phyloP scores from a whole-genome alignment of 2,797 vertebrate genomes.

The Tapirus indicus region DNA sequence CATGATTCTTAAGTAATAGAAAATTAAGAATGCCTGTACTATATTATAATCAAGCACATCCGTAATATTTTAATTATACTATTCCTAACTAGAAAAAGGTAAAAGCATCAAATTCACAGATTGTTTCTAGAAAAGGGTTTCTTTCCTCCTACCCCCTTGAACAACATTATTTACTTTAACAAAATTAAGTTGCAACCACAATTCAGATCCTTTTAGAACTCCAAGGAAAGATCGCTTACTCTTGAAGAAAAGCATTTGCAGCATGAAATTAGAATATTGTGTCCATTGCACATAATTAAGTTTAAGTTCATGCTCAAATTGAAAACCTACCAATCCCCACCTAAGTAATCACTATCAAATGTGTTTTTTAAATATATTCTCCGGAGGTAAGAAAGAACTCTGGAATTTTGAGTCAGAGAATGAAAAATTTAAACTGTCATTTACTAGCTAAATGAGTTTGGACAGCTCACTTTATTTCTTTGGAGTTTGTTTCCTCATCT shows the following conservation, averaged over 20 bases:
- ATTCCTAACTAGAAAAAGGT: conserved; percentile 35
- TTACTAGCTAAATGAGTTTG: conserved; percentile 51
- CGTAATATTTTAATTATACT: conserved; percentile 47
- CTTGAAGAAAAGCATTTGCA: conserved; percentile 52
- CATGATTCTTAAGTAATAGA: conserved; percentile 21
- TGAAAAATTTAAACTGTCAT: conserved; percentile 47
- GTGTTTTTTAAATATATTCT: conserved; percentile 59
- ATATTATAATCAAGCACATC: conserved; percentile 39
- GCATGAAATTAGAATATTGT: conserved; percentile 56
- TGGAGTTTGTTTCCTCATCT: conserved; percentile 59
- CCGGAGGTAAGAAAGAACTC: background rate
- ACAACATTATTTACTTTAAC: conserved; percentile 51
- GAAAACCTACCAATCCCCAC: conserved; percentile 14
- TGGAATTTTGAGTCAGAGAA: conserved; percentile 50
- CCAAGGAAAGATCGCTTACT: conserved; percentile 35
- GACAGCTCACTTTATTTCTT: conserved; percentile 50
- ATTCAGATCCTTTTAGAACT: conserved; percentile 41
- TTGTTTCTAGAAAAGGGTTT: conserved; percentile 58
- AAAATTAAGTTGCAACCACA: conserved; percentile 43
- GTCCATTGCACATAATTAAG: conserved; percentile 45
- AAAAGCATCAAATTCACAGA: conserved; percentile 34
- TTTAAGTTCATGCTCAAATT: conserved; percentile 41
- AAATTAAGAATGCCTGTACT: background rate
- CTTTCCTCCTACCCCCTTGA: background rate
- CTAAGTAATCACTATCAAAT: conserved; percentile 47